Evolutionary conservation across 2,113 vertebrate species (phyloP).

Genomic region (Chaetodon auriga): DNA sequence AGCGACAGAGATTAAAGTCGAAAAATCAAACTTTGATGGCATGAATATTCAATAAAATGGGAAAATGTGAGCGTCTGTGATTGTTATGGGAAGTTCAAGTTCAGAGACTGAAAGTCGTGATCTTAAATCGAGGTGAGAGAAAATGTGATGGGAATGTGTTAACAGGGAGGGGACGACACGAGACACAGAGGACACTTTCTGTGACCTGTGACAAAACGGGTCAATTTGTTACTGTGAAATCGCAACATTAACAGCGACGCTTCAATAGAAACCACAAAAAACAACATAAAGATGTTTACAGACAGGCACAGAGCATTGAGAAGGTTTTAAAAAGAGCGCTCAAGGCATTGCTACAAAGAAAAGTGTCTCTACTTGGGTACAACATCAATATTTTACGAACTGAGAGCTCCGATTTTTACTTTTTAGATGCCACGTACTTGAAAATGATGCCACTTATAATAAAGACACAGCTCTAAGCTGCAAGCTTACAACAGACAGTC

Average conservation of each 20-base stretch:
- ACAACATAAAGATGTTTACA: not conserved
- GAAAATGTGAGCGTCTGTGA: not conserved
- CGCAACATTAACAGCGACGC: constrained; percentile 16
- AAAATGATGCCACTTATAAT: no score
- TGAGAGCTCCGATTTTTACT: no score
- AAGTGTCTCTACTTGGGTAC: no score
- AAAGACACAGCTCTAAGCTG: no score
- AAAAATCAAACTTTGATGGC: not conserved
- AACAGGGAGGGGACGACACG: constrained; percentile 34
- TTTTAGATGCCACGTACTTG: no score
- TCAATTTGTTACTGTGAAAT: constrained; percentile 20
- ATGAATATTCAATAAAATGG: not conserved
- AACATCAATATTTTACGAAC: no score
- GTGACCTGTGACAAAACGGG: constrained; percentile 20
- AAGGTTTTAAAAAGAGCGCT: not conserved
- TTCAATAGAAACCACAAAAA: constrained; percentile 2
- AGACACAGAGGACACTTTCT: constrained; percentile 35
- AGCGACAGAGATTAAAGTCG: constrained; percentile 1
- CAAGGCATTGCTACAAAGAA: not conserved
- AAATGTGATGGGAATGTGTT: constrained; percentile 13
- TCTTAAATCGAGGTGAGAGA: not conserved
- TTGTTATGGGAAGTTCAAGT: not conserved
- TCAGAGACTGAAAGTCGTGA: not conserved
- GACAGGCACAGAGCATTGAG: not conserved
- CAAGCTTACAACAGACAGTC: not conserved